Evolutionary conservation across 1,140 invertebrate species (phyloP), one percentile per base, ranked within the genome.

Genomic region (Trichomalopsis sarcophagae): DNA sequence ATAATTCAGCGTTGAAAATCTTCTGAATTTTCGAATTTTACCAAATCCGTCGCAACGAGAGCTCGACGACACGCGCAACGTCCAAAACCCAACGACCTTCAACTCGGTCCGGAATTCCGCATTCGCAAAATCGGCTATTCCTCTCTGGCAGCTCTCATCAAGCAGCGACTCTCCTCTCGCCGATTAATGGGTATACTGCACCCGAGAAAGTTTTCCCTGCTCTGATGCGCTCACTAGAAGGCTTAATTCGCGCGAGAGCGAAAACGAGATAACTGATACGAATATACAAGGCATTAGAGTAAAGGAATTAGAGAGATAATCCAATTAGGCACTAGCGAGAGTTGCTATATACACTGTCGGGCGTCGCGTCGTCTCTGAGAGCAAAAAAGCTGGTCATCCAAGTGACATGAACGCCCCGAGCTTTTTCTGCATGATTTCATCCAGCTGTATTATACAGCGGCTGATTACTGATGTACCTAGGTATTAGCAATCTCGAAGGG

Each of bases 251-350:
- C n/a, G n/a, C n/a, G n/a, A n/a, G n/a, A n/a, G n/a, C n/a, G n/a
- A n/a, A n/a, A n/a, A n/a, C n/a, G n/a, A n/a, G 75, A 55, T 77
- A 77, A 77, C 77, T 79, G 73, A 36, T 75, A 75, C 73, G 73
- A 75, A 75, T 75, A 75, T 75, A 75, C 73, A 75, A 33, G 73
- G 36, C 73, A 75, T 75, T 75, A 44, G 73, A 21, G 11, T 75
- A 66, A 79, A 55, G 55, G 55, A 79, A 79, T 79, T 79, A 79
- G 27, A 14, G 10, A n/a, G 77, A 68, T 79, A 79, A 79, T 79
- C 77, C 50, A 79, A 79, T 79, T 66, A 47, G 62, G 30, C 69
- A 11, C 17, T 17, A 5, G 50, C 50, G 2, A 55, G 14, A 36
- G 33, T 4, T 36, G 33, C 33, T 36, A 44, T 44, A 44, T 44